Base-by-base conservation (phyloP, 2,888 invertebrate genomes). In the Nomada fucata region DNA sequence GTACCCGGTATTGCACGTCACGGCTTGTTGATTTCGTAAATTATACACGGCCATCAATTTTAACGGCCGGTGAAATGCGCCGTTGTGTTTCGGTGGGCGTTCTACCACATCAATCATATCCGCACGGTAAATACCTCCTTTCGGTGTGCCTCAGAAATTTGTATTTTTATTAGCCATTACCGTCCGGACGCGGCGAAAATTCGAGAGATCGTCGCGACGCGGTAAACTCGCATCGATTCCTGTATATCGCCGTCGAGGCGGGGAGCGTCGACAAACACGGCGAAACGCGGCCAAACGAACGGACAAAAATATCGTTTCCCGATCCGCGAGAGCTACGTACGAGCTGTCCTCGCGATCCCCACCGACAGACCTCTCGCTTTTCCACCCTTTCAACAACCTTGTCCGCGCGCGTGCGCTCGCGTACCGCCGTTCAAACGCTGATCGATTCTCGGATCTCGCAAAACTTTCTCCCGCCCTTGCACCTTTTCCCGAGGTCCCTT, bases 1-100 rank as follows among this genome's bases (percentile, higher is more conserved):
- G 84, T 77, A 60, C 60, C 69, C 83, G 88, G 87, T 86, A 90
- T 89, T 89, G 86, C 85, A 84, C 89, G 91, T 92, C 91, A 92
- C 86, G 92, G 92, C 89, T 91, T 91, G 92, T 92, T 92, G 91
- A 90, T 92, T 92, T 92, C 91, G 88, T 89, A 92, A 92, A 92
- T 92, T 92, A 91, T 89, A 91, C 88, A 89, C 90, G 89, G 89
- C 89, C 90, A 88, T 90, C 91, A 90, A 91, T 91, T 92, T 89
- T 84, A 90, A 89, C 89, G 90, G 89, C 89, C 88, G 88, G 86
- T 85, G 89, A 90, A 91, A 88, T 80, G 89, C 87, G 87, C 87
- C 87, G 88, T 89, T 90, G 90, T 90, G 87, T 91, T 90, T 90
- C 89, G 90, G 90, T 91, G 91, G 92, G 90, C 91, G 92, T 91